These are phyloP conservation scores for Trematomus loennbergii DNA, from an alignment of 2,113 vertebrate species.

Conservation along the genomic window DNA sequence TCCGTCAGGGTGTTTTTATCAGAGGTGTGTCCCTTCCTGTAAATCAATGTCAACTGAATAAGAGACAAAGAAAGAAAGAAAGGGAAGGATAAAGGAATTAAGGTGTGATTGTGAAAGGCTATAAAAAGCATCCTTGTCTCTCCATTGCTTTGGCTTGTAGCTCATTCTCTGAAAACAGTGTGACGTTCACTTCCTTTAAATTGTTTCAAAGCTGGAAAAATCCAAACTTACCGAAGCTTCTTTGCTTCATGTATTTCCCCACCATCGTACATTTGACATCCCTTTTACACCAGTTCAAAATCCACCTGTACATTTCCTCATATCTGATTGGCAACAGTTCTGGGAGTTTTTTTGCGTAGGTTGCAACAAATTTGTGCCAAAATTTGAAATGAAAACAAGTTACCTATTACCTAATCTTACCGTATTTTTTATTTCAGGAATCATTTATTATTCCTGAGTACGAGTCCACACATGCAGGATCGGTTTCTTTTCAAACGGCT, in stretches of 20 bases:
- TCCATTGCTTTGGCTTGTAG: background rate
- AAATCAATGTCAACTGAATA: background rate
- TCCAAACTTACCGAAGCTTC: background rate
- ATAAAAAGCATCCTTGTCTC: conserved; percentile 12
- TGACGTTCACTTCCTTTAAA: background rate
- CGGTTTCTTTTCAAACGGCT: no score
- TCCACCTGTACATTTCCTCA: background rate
- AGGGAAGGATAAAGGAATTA: no score
- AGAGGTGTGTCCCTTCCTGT: conserved; percentile 53
- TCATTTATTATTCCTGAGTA: no score
- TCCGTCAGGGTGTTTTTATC: conserved; percentile 5
- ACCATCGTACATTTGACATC: no score
- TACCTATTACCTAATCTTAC: no score
- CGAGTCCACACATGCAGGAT: no score
- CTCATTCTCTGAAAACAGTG: background rate
- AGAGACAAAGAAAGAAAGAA: background rate
- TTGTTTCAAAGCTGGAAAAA: background rate
- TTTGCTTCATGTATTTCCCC: background rate
- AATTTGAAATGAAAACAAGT: no score
- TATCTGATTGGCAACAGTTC: no score
- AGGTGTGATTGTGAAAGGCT: conserved; percentile 1
- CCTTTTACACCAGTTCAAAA: background rate
- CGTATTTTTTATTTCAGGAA: no score
- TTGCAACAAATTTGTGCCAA: no score
- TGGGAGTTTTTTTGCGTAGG: no score